phyloP scores from a whole-genome alignment of 92 coral and sea anemone species.

The Phenganax stokvisi region DNA sequence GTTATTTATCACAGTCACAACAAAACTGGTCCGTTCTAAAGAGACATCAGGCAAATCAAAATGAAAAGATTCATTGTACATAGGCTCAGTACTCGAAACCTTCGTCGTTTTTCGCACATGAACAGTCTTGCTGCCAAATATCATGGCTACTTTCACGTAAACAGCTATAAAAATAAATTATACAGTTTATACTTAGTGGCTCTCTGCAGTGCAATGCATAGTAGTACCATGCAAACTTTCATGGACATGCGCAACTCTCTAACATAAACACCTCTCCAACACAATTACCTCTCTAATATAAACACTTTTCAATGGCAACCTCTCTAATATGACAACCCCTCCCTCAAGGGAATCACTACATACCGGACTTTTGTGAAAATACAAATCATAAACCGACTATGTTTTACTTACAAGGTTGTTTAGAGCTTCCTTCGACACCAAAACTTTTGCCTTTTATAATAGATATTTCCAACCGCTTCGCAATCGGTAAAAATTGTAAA shows the following conservation, averaged over 20 bases:
- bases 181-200: background rate
- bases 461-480: slow-evolving; percentile 66
- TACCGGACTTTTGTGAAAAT: background rate
- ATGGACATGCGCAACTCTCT: too few relatives aligned
- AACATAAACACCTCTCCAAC: background rate
- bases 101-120: slow-evolving; percentile 67
- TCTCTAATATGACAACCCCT: background rate
- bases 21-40: slow-evolving; percentile 74
- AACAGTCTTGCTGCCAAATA: slow-evolving; percentile 70
- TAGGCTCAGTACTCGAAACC: slow-evolving; percentile 49
- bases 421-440: slow-evolving; percentile 58
- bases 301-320: background rate
- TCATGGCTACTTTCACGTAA: slow-evolving; percentile 79
- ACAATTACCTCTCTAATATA: background rate
- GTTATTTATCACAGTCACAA: slow-evolving; percentile 61
- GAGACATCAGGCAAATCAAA: slow-evolving; percentile 63
- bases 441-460: slow-evolving; percentile 68
- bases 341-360: background rate
- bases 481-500: slow-evolving; percentile 81
- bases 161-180: slow-evolving; percentile 57
- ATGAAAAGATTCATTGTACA: slow-evolving; percentile 82
- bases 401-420: slow-evolving; percentile 57
- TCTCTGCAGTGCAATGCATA: too few relatives aligned
- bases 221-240: too few relatives aligned
- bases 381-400: background rate